These are phyloP conservation scores for Drosophila rufa DNA, from an alignment of 1,140 invertebrate species.

Conservation along the genomic window DNA sequence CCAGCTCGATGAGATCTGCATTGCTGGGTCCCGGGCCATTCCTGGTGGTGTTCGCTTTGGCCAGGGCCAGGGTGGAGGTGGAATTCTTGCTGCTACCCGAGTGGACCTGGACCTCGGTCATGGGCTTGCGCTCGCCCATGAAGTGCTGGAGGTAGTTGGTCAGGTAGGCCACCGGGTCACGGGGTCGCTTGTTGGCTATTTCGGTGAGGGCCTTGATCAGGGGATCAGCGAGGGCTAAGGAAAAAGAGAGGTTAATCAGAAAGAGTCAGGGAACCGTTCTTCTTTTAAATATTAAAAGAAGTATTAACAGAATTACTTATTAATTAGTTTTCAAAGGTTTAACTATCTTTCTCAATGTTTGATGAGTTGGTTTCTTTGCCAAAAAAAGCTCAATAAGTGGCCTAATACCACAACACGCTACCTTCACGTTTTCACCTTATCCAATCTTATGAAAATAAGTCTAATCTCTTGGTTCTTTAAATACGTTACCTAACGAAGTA, in stretches of 20 bases:
- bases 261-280: too few relatives aligned
- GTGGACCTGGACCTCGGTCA: slow-evolving; percentile 58
- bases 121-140: slow-evolving; percentile 68
- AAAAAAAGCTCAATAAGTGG: too few relatives aligned
- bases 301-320: too few relatives aligned
- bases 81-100: slow-evolving; percentile 72
- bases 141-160: slow-evolving; percentile 93
- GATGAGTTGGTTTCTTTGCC: too few relatives aligned
- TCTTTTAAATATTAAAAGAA: too few relatives aligned
- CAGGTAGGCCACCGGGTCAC: slow-evolving; percentile 93
- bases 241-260: slow-evolving; percentile 22
- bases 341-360: background rate
- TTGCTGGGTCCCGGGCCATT: slow-evolving; percentile 37
- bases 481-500: too few relatives aligned
- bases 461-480: too few relatives aligned
- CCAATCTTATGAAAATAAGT: too few relatives aligned
- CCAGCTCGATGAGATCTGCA: slow-evolving; percentile 59
- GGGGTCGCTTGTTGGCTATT: slow-evolving; percentile 92
- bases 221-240: slow-evolving; percentile 92
- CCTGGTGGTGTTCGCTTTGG: slow-evolving; percentile 36
- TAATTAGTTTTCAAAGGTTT: too few relatives aligned
- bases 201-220: slow-evolving; percentile 94
- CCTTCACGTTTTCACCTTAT: too few relatives aligned
- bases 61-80: slow-evolving; percentile 49
- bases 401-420: too few relatives aligned